Evolutionary conservation across 2,797 vertebrate species (phyloP).

Genomic region (Paramormyrops hopkinsi): DNA sequence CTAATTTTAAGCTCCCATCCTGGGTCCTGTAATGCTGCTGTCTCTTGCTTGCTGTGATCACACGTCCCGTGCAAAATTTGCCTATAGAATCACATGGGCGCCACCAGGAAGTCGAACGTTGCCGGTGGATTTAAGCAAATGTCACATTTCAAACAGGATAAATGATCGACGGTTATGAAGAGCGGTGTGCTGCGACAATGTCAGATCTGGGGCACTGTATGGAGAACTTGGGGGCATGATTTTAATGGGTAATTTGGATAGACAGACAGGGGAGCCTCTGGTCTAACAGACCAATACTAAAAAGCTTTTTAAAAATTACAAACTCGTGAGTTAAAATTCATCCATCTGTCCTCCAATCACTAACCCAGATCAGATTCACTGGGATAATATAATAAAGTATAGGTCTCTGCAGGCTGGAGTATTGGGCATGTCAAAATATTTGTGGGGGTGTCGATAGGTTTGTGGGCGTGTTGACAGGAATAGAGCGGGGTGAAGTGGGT

Average conservation of each 20-base stretch:
- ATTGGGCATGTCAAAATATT: background rate
- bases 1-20: background rate
- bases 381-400: background rate
- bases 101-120: background rate
- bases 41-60: background rate
- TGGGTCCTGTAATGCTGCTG: background rate
- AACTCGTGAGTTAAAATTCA: background rate
- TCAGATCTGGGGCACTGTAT: background rate
- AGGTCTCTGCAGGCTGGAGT: background rate
- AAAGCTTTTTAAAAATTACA: background rate
- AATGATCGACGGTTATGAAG: background rate
- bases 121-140: background rate
- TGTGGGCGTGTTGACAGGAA: background rate
- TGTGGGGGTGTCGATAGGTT: background rate
- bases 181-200: background rate
- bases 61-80: background rate
- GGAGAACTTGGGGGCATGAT: background rate
- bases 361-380: background rate
- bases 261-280: background rate
- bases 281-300: background rate
- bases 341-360: background rate
- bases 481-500: background rate
- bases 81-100: background rate
- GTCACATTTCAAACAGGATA: background rate
- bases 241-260: background rate